A percentile compares a stretch with the other conserved stretches of the same genome.
phyloP scores from a whole-genome alignment of 2,888 invertebrate genomes.

The Steromphala cineraria region DNA sequence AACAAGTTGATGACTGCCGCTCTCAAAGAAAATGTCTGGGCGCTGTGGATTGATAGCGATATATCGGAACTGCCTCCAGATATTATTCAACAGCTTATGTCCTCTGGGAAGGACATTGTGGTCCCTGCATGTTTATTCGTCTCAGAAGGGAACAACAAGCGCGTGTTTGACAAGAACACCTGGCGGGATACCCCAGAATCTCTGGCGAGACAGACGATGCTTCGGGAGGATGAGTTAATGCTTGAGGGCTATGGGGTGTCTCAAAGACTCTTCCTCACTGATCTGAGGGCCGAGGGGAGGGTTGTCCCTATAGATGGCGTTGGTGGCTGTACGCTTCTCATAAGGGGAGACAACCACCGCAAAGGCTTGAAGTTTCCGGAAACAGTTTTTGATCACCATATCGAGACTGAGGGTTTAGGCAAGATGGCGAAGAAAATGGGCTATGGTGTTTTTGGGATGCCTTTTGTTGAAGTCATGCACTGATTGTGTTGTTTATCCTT shows the following conservation, averaged over 20 bases:
- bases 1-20: slow-evolving; percentile 58
- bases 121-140: slow-evolving; percentile 61
- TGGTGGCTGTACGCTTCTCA: slow-evolving; percentile 67
- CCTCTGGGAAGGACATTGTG: slow-evolving; percentile 60
- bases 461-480: slow-evolving; percentile 64
- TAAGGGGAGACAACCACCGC: slow-evolving; percentile 60
- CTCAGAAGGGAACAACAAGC: slow-evolving; percentile 28
- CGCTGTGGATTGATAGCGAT: slow-evolving; percentile 71
- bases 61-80: slow-evolving; percentile 58
- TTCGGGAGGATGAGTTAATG: slow-evolving; percentile 52
- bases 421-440: slow-evolving; percentile 68
- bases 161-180: slow-evolving; percentile 54
- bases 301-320: slow-evolving; percentile 70
- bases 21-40: slow-evolving; percentile 60
- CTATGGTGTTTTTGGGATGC: slow-evolving; percentile 62
- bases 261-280: slow-evolving; percentile 57
- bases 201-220: slow-evolving; percentile 43
- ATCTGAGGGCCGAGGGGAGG: slow-evolving; percentile 61
- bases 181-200: slow-evolving; percentile 69
- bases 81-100: slow-evolving; percentile 66
- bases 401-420: slow-evolving; percentile 71
- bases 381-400: slow-evolving; percentile 59
- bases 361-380: slow-evolving; percentile 68
- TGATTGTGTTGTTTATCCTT: not conserved
- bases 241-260: slow-evolving; percentile 66